Evolutionary conservation across 2,888 invertebrate genomes (phyloP).

Genomic region (Cheilosia vulpina): DNA sequence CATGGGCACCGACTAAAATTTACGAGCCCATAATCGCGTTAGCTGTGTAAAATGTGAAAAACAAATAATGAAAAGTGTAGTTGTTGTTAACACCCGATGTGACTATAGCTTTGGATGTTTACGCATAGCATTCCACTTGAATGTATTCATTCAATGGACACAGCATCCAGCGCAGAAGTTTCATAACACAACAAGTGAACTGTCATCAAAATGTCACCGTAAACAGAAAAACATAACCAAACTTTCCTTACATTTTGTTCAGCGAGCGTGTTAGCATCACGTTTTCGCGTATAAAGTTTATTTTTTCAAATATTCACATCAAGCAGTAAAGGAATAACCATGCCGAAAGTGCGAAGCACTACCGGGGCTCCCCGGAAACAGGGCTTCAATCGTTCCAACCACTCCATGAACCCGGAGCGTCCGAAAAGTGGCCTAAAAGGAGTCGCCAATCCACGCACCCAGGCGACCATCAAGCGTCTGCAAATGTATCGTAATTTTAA

Average conservation of each 20-base stretch:
- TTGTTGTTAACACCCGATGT: neutral
- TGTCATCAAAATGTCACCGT: slow-evolving; percentile 27
- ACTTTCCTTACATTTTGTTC: slow-evolving; percentile 48
- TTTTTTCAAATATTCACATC: neutral
- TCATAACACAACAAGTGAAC: neutral
- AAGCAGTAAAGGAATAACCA: slow-evolving; percentile 80
- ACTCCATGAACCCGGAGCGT: slow-evolving; percentile 98
- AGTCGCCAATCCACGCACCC: slow-evolving; percentile 93
- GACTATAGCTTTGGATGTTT: neutral
- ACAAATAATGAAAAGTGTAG: too few species aligned
- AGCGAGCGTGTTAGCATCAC: slow-evolving; percentile 66
- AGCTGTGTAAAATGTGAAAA: too few species aligned
- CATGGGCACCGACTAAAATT: too few species aligned
- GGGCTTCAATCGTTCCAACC: slow-evolving; percentile 93
- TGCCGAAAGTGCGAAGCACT: slow-evolving; percentile 91
- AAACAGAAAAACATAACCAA: slow-evolving; percentile 48
- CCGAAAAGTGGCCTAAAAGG: slow-evolving; percentile 91
- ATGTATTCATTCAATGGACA: neutral
- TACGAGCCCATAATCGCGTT: too few species aligned
- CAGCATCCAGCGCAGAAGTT: neutral
- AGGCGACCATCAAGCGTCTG: slow-evolving; percentile 96
- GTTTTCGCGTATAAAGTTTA: slow-evolving; percentile 10
- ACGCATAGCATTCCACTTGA: neutral
- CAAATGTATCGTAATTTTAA: slow-evolving; percentile 99
- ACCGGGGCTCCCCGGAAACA: slow-evolving; percentile 91